Evolutionary conservation across 1,140 invertebrate species (phyloP).

Genomic region (Drosophila fuyamai): DNA sequence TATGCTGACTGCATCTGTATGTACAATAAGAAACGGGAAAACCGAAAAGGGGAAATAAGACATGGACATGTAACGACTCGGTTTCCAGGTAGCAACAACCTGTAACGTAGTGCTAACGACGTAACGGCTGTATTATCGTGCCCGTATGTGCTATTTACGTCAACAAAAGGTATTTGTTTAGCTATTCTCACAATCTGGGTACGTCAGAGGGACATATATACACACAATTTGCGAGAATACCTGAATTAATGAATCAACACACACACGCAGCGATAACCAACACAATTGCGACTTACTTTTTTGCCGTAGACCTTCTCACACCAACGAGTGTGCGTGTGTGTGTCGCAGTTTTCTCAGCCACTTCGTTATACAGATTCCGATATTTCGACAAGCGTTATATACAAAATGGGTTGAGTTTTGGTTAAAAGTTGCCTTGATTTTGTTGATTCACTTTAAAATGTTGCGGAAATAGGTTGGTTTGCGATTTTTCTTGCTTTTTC

Average conservation of each 20-base stretch:
- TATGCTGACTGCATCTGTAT: conserved; percentile 20
- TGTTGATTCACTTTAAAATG: conserved; percentile 57
- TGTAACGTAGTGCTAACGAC: conserved; percentile 42
- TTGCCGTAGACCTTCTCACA: conserved; percentile 82
- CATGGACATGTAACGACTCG: conserved; percentile 10
- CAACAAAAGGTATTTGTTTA: conserved; percentile 56
- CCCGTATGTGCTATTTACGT: conserved; percentile 54
- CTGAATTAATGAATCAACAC: conserved; percentile 57
- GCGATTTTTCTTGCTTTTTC: conserved; percentile 37
- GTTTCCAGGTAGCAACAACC: conserved; percentile 47
- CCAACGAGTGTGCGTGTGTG: conserved; percentile 60
- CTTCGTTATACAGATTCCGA: conserved; percentile 68
- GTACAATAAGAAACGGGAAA: conserved; percentile 39
- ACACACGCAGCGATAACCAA: conserved; percentile 44
- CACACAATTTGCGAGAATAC: conserved; percentile 29
- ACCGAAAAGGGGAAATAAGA: conserved; percentile 17
- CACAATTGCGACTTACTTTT: conserved; percentile 79
- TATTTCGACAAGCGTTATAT: conserved; percentile 40
- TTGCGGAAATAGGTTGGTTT: conserved; percentile 52
- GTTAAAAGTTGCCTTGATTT: conserved; percentile 70
- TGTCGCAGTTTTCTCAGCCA: conserved; percentile 74
- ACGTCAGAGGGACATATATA: conserved; percentile 22
- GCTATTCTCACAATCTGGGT: conserved; percentile 18
- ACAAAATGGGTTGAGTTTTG: conserved; percentile 59
- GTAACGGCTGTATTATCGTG: conserved; percentile 35